Conservation (phyloP, 2,888 invertebrate genomes). For the Palloptera scutellata region DNA sequence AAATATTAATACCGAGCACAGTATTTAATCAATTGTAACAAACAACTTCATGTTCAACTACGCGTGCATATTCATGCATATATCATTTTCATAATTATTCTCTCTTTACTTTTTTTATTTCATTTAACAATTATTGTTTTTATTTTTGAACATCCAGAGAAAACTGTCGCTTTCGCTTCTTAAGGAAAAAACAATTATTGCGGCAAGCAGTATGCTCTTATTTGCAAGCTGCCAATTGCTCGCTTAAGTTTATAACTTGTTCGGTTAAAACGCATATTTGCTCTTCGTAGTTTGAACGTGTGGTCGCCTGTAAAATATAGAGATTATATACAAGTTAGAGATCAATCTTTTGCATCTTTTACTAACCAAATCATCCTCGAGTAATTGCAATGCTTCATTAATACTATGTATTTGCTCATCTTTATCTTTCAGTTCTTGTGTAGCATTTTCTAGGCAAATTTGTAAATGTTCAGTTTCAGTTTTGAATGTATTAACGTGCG, state of each 20-base stretch:
- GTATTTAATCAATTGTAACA: no score
- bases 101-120: no score
- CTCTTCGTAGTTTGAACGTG: constrained; percentile 73
- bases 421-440: constrained; percentile 65
- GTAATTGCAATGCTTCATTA: constrained; percentile 63
- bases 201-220: constrained; percentile 38
- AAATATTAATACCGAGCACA: neutral
- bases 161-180: no score
- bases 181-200: no score
- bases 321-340: neutral
- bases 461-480: constrained; percentile 65
- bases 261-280: constrained; percentile 71
- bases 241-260: constrained; percentile 74
- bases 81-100: no score
- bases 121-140: no score
- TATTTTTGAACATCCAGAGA: no score
- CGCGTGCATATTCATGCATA: no score
- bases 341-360: neutral
- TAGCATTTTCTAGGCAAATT: constrained; percentile 66
- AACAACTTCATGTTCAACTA: no score
- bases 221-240: constrained; percentile 75
- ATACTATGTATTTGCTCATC: constrained; percentile 68
- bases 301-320: constrained; percentile 61
- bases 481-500: constrained; percentile 56
- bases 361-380: constrained; percentile 74